A percentile compares a stretch with the other conserved stretches of the same genome.
Conservation (phyloP, 2,888 invertebrate genomes). For the Pycnomerus fuliginosus region DNA sequence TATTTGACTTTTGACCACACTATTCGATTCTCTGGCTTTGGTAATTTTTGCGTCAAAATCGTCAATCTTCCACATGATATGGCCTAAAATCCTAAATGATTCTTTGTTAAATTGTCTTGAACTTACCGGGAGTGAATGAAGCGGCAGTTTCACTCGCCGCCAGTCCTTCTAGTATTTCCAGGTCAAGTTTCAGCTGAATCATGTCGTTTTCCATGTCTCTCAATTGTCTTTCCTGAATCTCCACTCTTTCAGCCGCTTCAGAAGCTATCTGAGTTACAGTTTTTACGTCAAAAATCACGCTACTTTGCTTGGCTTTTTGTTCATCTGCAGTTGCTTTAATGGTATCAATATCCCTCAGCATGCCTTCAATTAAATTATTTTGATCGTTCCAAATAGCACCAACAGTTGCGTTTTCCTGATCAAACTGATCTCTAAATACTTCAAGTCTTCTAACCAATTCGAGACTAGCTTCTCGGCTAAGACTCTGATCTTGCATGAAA, state of each 20-base stretch:
- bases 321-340: slow-evolving; percentile 45
- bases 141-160: slow-evolving; percentile 4
- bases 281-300: slow-evolving; percentile 55
- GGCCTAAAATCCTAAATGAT: slow-evolving; percentile 51
- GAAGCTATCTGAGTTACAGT: slow-evolving; percentile 55
- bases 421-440: slow-evolving; percentile 45
- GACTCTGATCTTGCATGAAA: slow-evolving; percentile 42
- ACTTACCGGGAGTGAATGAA: slow-evolving; percentile 3
- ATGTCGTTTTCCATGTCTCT: slow-evolving; percentile 48
- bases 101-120: not conserved
- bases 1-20: slow-evolving; percentile 64
- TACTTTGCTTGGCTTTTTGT: slow-evolving; percentile 52
- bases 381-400: slow-evolving; percentile 51
- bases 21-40: slow-evolving; percentile 65
- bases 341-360: slow-evolving; percentile 34
- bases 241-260: slow-evolving; percentile 57
- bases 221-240: slow-evolving; percentile 53
- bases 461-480: slow-evolving; percentile 35
- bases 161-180: slow-evolving; percentile 52
- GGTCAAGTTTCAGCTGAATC: slow-evolving; percentile 53
- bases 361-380: slow-evolving; percentile 39
- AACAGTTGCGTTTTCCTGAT: slow-evolving; percentile 48
- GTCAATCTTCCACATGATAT: slow-evolving; percentile 70
- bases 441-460: slow-evolving; percentile 35
- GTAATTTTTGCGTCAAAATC: slow-evolving; percentile 65